Evolutionary conservation across 2,113 vertebrate genomes (phyloP).

Genomic region (Aegotheles bennettii): DNA sequence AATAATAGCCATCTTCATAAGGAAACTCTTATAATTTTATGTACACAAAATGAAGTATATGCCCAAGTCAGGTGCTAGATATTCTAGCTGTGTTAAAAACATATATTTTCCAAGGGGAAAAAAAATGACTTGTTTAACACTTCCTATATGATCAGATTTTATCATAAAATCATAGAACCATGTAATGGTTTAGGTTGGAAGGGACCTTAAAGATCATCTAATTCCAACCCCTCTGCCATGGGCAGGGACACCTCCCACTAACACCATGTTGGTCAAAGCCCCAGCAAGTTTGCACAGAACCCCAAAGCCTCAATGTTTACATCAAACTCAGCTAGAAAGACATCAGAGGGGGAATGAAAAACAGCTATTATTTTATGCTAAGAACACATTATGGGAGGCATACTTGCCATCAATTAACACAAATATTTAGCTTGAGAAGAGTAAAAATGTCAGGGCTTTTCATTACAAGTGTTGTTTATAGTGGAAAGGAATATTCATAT

Average conservation of each 20-base stretch:
- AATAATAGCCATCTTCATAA: neutral
- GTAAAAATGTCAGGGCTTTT: neutral
- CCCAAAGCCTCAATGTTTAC: no score
- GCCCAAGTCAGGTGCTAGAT: rapidly evolving
- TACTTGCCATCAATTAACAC: neutral
- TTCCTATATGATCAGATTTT: neutral
- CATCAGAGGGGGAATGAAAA: neutral
- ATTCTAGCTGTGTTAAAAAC: neutral
- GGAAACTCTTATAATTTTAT: neutral
- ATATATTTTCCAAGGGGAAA: neutral
- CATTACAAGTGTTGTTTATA: neutral
- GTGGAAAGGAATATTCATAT: neutral
- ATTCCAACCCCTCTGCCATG: no score
- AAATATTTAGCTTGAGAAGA: neutral
- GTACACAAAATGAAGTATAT: neutral
- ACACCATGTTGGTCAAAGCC: no score
- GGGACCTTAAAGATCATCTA: no score
- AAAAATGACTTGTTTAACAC: neutral
- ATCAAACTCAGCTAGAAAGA: neutral
- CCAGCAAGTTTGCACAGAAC: no score
- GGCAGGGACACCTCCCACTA: no score
- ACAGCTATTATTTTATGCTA: neutral
- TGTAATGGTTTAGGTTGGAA: no score
- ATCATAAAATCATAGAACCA: no score
- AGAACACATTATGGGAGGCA: neutral